phyloP scores from a whole-genome alignment of 2,888 invertebrate genomes.

The Anarsia innoxiella region DNA sequence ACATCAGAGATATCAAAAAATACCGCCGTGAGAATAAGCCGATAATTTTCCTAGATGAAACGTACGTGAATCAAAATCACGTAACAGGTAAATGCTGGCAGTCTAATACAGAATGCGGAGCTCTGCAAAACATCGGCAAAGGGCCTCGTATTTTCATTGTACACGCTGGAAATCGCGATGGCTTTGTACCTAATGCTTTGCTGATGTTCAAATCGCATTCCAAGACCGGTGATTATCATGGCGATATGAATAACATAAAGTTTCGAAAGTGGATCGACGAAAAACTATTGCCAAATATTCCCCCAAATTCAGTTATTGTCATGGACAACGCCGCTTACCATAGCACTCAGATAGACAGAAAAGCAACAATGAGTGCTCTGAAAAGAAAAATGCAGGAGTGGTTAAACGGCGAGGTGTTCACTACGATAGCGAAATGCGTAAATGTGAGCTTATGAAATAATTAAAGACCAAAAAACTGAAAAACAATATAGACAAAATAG shows the following conservation, averaged over 20 bases:
- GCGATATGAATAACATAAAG: slow-evolving; percentile 3
- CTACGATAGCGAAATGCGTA: neutral
- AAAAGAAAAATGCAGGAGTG: neutral
- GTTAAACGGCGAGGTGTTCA: slow-evolving; percentile 1
- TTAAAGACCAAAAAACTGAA: neutral
- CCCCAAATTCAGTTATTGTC: slow-evolving; percentile 6
- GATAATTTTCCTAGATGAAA: slow-evolving; percentile 7
- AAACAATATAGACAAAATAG: neutral
- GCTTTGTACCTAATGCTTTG: slow-evolving; percentile 9
- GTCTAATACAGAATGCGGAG: neutral
- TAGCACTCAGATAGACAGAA: neutral
- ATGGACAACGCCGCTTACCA: slow-evolving; percentile 11
- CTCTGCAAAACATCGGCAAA: slow-evolving; percentile 8
- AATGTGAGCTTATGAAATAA: neutral
- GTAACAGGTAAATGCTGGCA: slow-evolving; percentile 2
- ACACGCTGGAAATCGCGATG: slow-evolving; percentile 12
- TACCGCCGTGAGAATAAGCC: slow-evolving; percentile 3
- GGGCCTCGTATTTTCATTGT: slow-evolving; percentile 11
- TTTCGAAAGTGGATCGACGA: slow-evolving; percentile 1
- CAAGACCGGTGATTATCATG: slow-evolving; percentile 6
- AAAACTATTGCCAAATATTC: slow-evolving; percentile 9
- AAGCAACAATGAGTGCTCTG: neutral
- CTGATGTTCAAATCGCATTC: slow-evolving; percentile 8
- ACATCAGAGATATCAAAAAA: slow-evolving; percentile 3
- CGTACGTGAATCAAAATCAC: slow-evolving; percentile 8